Conservation (phyloP, 2,797 vertebrate genomes). For the Myotis pilosus region DNA sequence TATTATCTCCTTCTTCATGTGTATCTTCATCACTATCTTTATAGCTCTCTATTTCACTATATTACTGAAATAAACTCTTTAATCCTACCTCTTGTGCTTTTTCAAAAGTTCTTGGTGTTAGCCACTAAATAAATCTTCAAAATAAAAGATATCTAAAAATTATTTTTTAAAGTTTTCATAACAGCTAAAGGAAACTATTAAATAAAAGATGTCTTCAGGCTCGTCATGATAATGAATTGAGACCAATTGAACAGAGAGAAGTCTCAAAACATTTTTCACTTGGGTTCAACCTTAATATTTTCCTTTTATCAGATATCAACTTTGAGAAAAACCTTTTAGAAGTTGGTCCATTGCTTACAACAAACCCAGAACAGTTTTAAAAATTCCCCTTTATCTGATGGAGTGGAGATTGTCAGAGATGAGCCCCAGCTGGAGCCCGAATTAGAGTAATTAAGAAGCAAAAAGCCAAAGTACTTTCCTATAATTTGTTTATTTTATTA, state of each 20-base stretch:
- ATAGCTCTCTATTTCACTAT: neutral
- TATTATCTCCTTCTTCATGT: neutral
- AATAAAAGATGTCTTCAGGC: conserved; percentile 23
- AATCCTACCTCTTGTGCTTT: neutral
- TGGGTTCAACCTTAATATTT: conserved; percentile 67
- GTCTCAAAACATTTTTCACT: conserved; percentile 61
- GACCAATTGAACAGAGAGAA: neutral
- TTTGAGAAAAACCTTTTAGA: conserved; percentile 71
- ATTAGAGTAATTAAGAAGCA: conserved; percentile 63
- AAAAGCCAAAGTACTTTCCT: conserved; percentile 51
- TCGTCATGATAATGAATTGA: conserved; percentile 25
- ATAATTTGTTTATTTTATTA: conserved; percentile 75
- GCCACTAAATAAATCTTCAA: conserved; percentile 20
- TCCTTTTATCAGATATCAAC: conserved; percentile 73
- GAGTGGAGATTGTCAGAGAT: conserved; percentile 73
- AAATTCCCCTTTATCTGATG: conserved; percentile 77
- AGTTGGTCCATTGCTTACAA: conserved; percentile 64
- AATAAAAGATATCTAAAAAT: conserved; percentile 17
- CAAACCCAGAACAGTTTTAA: conserved; percentile 67
- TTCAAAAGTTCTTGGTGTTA: conserved; percentile 30
- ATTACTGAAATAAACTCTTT: neutral
- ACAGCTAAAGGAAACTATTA: conserved; percentile 39
- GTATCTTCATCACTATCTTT: neutral
- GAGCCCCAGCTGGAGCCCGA: conserved; percentile 74
- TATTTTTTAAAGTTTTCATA: neutral